phyloP scores from a whole-genome alignment of 2,113 vertebrate genomes.

The Mixornis gularis region DNA sequence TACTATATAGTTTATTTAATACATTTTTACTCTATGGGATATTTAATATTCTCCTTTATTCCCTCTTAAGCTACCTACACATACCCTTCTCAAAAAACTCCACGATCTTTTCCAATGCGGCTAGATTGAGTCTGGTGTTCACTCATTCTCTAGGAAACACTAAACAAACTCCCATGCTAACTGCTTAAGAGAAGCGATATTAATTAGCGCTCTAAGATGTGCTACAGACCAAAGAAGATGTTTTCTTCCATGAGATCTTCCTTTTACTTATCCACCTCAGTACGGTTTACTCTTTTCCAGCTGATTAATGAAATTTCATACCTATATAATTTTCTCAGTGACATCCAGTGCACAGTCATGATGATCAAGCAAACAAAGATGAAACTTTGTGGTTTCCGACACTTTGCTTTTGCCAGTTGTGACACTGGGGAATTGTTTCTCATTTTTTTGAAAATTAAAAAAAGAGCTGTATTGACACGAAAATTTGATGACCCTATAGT shows the following conservation, averaged over 20 bases:
- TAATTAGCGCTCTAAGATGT: neutral
- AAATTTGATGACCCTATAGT: neutral
- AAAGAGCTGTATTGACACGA: accelerated
- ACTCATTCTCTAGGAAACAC: neutral
- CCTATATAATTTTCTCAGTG: neutral
- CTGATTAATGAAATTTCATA: neutral
- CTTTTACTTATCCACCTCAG: neutral
- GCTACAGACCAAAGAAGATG: neutral
- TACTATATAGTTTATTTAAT: slow-evolving; percentile 37
- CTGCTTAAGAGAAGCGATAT: neutral
- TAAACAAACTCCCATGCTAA: neutral
- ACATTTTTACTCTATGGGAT: neutral
- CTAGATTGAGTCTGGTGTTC: neutral
- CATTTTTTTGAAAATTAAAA: neutral
- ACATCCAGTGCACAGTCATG: neutral
- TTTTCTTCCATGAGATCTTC: neutral
- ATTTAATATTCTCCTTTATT: slow-evolving; percentile 43
- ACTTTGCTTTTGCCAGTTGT: neutral
- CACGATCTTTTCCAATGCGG: slow-evolving; percentile 14
- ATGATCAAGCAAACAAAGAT: neutral
- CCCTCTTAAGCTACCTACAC: slow-evolving; percentile 27
- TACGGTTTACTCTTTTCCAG: neutral
- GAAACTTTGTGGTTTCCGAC: neutral
- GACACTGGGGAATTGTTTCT: neutral
- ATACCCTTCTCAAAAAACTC: slow-evolving; percentile 3